Conservation (phyloP, 2,113 vertebrate species). For the human region DNA sequence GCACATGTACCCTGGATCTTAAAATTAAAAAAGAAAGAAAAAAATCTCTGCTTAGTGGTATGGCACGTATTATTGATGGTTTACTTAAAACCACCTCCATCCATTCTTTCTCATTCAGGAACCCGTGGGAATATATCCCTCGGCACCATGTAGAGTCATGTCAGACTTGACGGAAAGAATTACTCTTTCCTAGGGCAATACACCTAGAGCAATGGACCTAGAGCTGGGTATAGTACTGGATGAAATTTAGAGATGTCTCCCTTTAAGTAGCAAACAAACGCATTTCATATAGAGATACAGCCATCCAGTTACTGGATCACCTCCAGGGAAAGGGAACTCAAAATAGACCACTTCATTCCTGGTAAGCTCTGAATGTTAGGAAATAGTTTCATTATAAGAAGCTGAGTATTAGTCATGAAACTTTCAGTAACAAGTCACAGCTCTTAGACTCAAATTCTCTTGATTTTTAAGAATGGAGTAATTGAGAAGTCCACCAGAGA, state of each 20-base stretch:
- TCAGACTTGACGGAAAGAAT: background rate
- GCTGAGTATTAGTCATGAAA: background rate
- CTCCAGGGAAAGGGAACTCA: background rate
- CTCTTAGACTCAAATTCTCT: background rate
- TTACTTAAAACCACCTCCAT: background rate
- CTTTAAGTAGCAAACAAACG: background rate
- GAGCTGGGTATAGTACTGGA: background rate
- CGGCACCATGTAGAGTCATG: background rate
- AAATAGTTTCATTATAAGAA: background rate
- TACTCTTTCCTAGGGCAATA: background rate
- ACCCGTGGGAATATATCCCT: background rate
- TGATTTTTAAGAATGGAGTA: constrained; percentile 3
- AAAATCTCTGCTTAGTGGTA: background rate
- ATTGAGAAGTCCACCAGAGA: background rate
- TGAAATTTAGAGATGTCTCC: background rate
- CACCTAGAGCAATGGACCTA: background rate
- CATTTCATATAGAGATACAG: background rate
- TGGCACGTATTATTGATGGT: background rate
- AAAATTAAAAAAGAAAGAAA: too few relatives aligned
- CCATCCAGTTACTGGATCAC: background rate
- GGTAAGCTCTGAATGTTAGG: background rate
- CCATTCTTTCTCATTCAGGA: background rate
- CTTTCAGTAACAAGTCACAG: background rate
- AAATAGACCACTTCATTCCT: background rate
- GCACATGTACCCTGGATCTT: too few relatives aligned